Base-by-base conservation (phyloP, 2,113 vertebrate genomes). In the Cyprinus carpio region DNA sequence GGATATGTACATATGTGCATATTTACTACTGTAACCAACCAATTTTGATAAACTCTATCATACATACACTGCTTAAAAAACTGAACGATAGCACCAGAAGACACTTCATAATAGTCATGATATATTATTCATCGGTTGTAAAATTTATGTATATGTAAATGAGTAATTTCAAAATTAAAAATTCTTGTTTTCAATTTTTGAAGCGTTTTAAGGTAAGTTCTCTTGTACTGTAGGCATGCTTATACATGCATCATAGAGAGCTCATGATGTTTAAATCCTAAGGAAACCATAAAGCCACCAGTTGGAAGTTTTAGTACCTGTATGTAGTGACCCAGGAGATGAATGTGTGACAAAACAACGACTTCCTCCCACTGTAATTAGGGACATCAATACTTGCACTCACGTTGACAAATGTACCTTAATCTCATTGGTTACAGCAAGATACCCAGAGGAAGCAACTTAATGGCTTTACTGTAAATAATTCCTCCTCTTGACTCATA, bases 401-500 rank as follows among this genome's bases (percentile, higher is more conserved):
- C 49, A 56, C 25, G 8, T 54, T 72, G 29, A 74, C 11, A 64
- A 64, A 65, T 27, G 60, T 40, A 65, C 20, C 10, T 20, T 60
- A 56, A 79, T 76, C n/a, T 75, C 58, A 65, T 51, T 83, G 49
- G 29, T 40, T 40, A 82, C 81, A 82, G 29, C 64, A 69, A 20
- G 80, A 54, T 16, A n/a, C 43, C 23, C 65, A 83, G 72, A 64
- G 72, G 85, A 82, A 81, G 56, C 37, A 37, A 27, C 62, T n/a
- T 86, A 81, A 81, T 67, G 65, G 49, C 31, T 76, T 72, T 86
- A 82, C 78, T 75, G 79, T 82, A 82, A 64, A 51, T 31, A 20
- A 75, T 81, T 62, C 27, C 75, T 76, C 23, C 60, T 64, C 54
- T 67, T 84, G 76, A 84, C 60, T 81, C 85, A 88, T 72, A 88